phyloP scores from a whole-genome alignment of 2,888 invertebrate species.

The Oasisia sp. region DNA sequence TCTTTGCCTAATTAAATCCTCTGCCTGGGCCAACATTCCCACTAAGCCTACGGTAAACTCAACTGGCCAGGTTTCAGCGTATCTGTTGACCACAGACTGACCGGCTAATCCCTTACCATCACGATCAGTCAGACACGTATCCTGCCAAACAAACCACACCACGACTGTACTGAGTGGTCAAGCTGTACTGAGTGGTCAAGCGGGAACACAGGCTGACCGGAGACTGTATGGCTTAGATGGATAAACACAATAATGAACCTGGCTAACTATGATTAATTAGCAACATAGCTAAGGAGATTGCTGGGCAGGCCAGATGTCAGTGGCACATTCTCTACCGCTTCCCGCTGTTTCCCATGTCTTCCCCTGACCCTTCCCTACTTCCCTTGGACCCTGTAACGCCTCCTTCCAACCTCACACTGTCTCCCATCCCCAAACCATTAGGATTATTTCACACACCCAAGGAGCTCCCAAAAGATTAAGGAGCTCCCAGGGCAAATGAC shows the following conservation, averaged over 20 bases:
- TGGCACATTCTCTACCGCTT: neutral
- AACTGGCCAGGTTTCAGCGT: neutral
- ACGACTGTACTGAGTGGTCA: neutral
- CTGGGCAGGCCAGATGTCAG: slow-evolving; percentile 6
- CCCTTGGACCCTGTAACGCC: too few species aligned
- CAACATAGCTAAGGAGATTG: neutral
- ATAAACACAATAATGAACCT: slow-evolving; percentile 5
- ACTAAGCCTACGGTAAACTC: neutral
- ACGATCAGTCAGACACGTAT: neutral
- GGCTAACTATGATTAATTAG: slow-evolving; percentile 17
- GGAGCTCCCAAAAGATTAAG: neutral
- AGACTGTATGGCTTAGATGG: neutral
- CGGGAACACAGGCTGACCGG: neutral
- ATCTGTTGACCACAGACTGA: neutral
- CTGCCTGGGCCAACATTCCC: neutral
- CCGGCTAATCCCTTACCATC: neutral
- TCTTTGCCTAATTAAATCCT: slow-evolving; percentile 10
- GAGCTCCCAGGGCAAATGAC: neutral
- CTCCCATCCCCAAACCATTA: neutral
- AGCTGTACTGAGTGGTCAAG: neutral
- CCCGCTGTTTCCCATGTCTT: neutral
- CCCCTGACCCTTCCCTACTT: neutral
- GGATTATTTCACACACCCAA: neutral
- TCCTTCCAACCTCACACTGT: too few species aligned
- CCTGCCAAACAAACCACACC: neutral